phyloP scores from a whole-genome alignment of 2,113 vertebrate genomes.

The Atlantisia rogersi region DNA sequence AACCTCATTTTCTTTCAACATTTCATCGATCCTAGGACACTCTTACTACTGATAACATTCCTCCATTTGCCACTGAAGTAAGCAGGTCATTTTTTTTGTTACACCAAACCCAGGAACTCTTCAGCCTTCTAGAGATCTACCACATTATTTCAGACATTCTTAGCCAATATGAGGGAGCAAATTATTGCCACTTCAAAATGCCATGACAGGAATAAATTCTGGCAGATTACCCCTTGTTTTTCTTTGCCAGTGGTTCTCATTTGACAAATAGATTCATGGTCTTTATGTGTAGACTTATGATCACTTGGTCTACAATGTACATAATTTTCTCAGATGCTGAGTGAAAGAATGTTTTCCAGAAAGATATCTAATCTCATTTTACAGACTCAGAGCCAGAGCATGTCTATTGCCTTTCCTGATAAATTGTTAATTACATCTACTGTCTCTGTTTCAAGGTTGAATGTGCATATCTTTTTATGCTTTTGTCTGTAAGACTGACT shows the following conservation, averaged over 20 bases:
- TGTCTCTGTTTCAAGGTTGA: constrained; percentile 40
- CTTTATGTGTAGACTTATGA: not conserved
- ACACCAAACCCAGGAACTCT: not conserved
- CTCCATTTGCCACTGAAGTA: not conserved
- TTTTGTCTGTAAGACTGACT: not conserved
- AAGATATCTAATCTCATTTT: constrained; percentile 45
- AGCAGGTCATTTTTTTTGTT: not conserved
- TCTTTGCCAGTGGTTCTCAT: not conserved
- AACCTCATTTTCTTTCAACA: not conserved
- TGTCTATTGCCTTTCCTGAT: constrained; percentile 12
- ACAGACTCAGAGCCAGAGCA: not conserved
- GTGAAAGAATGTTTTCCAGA: constrained; percentile 22
- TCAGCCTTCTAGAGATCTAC: not conserved
- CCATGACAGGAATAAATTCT: not conserved
- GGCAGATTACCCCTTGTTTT: not conserved
- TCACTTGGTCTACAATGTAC: not conserved
- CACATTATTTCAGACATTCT: not conserved
- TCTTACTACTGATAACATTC: not conserved
- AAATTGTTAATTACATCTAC: constrained; percentile 46
- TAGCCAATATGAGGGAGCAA: not conserved
- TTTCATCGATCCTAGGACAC: not conserved
- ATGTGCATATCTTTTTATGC: not conserved
- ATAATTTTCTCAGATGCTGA: constrained; percentile 41
- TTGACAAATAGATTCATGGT: not conserved
- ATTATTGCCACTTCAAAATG: not conserved